phyloP scores from a whole-genome alignment of 1,140 invertebrate species.

The Drosophila leontia region DNA sequence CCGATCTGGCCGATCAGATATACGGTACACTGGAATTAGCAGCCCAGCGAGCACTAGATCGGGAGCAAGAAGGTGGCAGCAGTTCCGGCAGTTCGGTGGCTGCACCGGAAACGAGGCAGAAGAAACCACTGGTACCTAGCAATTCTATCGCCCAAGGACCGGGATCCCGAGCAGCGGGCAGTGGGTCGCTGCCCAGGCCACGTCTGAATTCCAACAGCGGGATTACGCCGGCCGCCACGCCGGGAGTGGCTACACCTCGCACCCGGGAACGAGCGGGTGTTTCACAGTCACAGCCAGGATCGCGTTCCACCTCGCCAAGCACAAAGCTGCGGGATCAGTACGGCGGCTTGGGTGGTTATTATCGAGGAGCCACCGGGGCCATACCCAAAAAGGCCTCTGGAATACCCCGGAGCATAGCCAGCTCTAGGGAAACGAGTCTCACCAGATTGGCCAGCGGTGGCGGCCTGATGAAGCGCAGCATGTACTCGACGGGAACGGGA shows the following conservation, averaged over 20 bases:
- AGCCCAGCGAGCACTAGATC: slow-evolving; percentile 93
- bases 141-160: slow-evolving; percentile 85
- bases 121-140: slow-evolving; percentile 85
- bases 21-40: slow-evolving; percentile 93
- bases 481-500: slow-evolving; percentile 69
- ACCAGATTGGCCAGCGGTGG: slow-evolving; percentile 79
- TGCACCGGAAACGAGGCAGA: slow-evolving; percentile 86
- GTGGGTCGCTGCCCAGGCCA: slow-evolving; percentile 77
- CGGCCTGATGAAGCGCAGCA: slow-evolving; percentile 75
- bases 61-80: slow-evolving; percentile 85
- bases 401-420: slow-evolving; percentile 90
- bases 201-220: slow-evolving; percentile 73
- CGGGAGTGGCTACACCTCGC: slow-evolving; percentile 86
- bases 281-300: slow-evolving; percentile 94
- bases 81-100: slow-evolving; percentile 25
- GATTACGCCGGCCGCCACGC: slow-evolving; percentile 66
- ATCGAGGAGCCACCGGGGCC: slow-evolving; percentile 76
- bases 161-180: slow-evolving; percentile 86
- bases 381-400: slow-evolving; percentile 87
- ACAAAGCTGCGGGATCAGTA: slow-evolving; percentile 89
- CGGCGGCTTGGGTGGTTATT: slow-evolving; percentile 75
- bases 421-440: slow-evolving; percentile 89
- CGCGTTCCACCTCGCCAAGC: slow-evolving; percentile 94
- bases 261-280: slow-evolving; percentile 88
- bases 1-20: slow-evolving; percentile 94